Base-by-base conservation (phyloP, 2,888 invertebrate species). In the Osmoderma eremita region DNA sequence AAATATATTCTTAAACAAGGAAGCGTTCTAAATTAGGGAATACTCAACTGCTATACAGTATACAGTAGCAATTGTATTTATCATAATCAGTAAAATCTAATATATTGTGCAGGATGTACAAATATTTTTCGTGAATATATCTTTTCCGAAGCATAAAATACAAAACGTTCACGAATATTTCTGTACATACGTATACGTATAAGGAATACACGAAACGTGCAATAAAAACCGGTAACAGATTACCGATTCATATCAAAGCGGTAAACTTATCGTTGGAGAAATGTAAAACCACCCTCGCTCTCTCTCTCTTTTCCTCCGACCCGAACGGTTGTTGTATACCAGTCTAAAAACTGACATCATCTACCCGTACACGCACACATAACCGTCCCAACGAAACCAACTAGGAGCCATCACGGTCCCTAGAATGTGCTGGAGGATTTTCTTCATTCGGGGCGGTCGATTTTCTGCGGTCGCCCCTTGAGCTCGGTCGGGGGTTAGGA, bases 401-500 rank as follows among this genome's bases (percentile, higher is more conserved):
- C 30, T 3, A 6, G 30, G n/a, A n/a, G 38, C 38, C 17, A 12
- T 13, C 49, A 61, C 50, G 39, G 30, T 22, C 66, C 49, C 41
- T 30, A 24, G 45, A 63, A 63, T 51, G 48, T 41, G 30, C 8
- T 30, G 48, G 41, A 54, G 53, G 48, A 54, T 61, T 68, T 65
- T 68, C 68, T 64, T 51, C 65, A 65, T 68, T 68, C 56, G 49
- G 63, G 64, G 58, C 42, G 65, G 41, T 41, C 68, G 58, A 53
- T 68, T 65, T 48, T 49, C 61, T 61, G 61, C 58, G 67, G 67
- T 62, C 58, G 61, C 67, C 45, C 66, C 53, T 42, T 41, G 53
- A 18, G 53, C 45, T 39, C 51, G 24, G 56, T 39, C 42, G 54
- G 77, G 79, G 80, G 79, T 79, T 79, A 79, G 76, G 79, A 80